Evolutionary conservation across 53 echinoderm and acorn worm genomes (phyloP), one percentile per base, ranked within the genome.

Genomic region (Arbacia lixula): DNA sequence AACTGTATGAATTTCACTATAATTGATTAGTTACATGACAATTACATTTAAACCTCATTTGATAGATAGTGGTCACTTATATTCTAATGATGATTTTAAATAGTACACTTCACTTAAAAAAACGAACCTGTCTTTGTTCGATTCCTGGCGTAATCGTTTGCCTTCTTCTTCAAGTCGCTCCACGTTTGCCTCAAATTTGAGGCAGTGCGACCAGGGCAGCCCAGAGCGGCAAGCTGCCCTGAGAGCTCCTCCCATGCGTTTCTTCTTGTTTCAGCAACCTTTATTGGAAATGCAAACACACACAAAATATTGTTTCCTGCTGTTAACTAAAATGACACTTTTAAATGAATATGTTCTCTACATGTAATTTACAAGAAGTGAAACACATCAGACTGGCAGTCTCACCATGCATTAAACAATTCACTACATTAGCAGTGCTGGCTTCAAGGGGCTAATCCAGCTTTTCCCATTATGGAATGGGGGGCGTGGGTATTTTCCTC

Each of bases 91-190:
- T 57, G 12, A 1, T 50, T 14, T 50, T 50, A 50, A 50, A 50
- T 17, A 0, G 0, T 14, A 50, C 19, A 14, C 50, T 50, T 50
- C 19, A 50, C 50, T 50, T 50, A 14, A 14, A 50, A 50, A 50
- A 50, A 8, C 71, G 9, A 28, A 71, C 71, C 71, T 5, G 46
- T 71, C 71, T 71, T 71, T 5, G n/a, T 71, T 11, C 21, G 20
- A 6, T 46, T 6, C 4, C 24, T 16, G 3, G 17, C 71, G 2
- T 71, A 71, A 0, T 71, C 24, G 1, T 71, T 71, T 5, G 71
- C 71, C 46, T 26, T 40, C 3, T 71, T 71, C 46, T 71, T 71
- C 26, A 71, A 8, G 8, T 71, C 71, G 8, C n/a, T n/a, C 71
- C 71, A 71, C 19, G 46, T 4, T 16, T 29, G 34, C 24, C 71